A percentile compares a stretch with the other conserved stretches of the same genome.
Conservation (phyloP, 2,888 invertebrate genomes). For the Patella caerulea region DNA sequence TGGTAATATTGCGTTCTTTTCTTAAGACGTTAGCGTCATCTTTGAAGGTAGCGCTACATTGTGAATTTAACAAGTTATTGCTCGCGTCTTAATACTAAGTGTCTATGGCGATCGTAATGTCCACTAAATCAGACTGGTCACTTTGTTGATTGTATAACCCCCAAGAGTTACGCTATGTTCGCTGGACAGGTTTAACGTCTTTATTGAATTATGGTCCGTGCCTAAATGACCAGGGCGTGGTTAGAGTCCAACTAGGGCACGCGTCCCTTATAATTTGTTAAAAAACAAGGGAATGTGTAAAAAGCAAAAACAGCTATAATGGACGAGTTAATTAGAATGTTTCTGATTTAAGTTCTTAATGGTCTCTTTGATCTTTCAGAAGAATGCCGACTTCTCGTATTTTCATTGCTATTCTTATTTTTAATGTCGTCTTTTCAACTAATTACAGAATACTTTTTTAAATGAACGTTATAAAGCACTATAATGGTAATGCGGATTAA, state of each 20-base stretch:
- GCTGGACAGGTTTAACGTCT: conserved; percentile 9
- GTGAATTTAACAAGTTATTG: not conserved
- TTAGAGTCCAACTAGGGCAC: not conserved
- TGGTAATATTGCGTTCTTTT: not conserved
- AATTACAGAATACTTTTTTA: too few species aligned
- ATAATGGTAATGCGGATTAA: too few species aligned
- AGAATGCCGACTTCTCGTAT: too few species aligned
- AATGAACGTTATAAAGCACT: too few species aligned
- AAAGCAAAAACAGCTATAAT: too few species aligned
- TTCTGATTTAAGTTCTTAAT: too few species aligned
- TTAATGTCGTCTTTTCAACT: too few species aligned
- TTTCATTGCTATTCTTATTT: too few species aligned
- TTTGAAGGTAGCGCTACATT: conserved; percentile 3
- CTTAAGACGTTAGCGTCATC: conserved; percentile 6
- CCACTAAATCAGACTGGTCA: conserved; percentile 5
- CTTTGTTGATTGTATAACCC: conserved; percentile 1
- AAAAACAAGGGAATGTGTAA: not conserved
- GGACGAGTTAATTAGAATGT: too few species aligned
- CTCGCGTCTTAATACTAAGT: not conserved
- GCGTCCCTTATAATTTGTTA: not conserved
- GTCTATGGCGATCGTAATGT: not conserved
- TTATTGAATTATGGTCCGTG: conserved; percentile 4
- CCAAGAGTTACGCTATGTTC: not conserved
- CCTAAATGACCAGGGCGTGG: not conserved
- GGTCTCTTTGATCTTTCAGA: too few species aligned